These are phyloP conservation scores for Stenodera caucasica DNA, from an alignment of 2,888 invertebrate genomes.

Conservation along the genomic window DNA sequence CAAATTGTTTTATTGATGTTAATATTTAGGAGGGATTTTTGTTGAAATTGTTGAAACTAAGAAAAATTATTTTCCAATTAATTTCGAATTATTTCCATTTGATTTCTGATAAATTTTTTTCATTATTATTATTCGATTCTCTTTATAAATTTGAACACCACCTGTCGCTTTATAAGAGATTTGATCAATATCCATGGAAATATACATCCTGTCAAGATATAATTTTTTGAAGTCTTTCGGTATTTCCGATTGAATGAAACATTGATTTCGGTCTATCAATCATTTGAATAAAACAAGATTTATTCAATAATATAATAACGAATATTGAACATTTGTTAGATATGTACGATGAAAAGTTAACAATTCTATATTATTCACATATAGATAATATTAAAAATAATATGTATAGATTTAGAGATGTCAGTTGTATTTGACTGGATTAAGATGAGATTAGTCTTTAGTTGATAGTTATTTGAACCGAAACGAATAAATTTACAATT, in stretches of 20 bases:
- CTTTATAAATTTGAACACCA: not conserved
- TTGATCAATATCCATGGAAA: not conserved
- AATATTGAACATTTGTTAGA: not conserved
- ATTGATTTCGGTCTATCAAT: not conserved
- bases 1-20: no score
- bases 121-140: no score
- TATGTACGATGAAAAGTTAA: no score
- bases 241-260: not conserved
- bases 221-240: not conserved
- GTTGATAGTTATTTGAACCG: constrained; percentile 19
- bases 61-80: no score
- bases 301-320: not conserved
- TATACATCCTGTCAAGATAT: not conserved
- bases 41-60: no score
- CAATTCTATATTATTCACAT: no score
- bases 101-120: no score
- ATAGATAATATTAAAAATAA: no score
- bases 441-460: constrained; percentile 18
- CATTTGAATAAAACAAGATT: not conserved
- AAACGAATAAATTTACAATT: constrained; percentile 26
- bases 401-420: no score
- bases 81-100: no score
- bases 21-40: no score
- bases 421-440: not conserved
- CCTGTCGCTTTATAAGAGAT: not conserved